Percentiles rank a stretch among this genome's conserved stretches.
Evolutionary conservation across 2,113 vertebrate species (phyloP).

Genomic region (Sprattus sprattus): DNA sequence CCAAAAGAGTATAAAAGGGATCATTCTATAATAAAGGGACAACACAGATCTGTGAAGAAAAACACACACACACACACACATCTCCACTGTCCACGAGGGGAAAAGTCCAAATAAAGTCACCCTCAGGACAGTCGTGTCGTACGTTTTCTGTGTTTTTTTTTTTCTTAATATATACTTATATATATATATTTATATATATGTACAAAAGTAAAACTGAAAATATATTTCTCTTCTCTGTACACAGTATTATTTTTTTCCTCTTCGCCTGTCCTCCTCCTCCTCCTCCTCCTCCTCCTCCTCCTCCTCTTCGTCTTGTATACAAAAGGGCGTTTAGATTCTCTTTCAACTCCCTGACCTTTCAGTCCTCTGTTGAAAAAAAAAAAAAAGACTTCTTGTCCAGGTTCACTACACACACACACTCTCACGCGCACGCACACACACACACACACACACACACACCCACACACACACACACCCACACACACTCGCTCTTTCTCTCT

Average conservation of each 20-base stretch:
- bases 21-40: slow-evolving; percentile 78
- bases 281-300: slow-evolving; percentile 55
- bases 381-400: slow-evolving; percentile 47
- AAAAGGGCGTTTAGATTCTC: slow-evolving; percentile 67
- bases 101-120: slow-evolving; percentile 86
- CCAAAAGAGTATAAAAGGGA: slow-evolving; percentile 77
- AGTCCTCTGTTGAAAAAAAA: slow-evolving; percentile 27
- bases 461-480: slow-evolving; percentile 12
- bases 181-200: background rate
- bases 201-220: slow-evolving; percentile 99
- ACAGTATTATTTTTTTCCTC: slow-evolving; percentile 75
- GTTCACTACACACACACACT: slow-evolving; percentile 33
- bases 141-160: slow-evolving; percentile 37
- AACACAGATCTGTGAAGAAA: slow-evolving; percentile 79
- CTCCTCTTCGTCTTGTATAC: slow-evolving; percentile 75
- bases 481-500: slow-evolving; percentile 32
- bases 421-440: background rate
- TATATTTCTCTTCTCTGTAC: slow-evolving; percentile 99
- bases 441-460: slow-evolving; percentile 15
- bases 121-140: slow-evolving; percentile 88
- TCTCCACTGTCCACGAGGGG: slow-evolving; percentile 86
- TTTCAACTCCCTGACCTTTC: slow-evolving; percentile 7
- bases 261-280: slow-evolving; percentile 56
- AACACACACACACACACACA: slow-evolving; percentile 63
- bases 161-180: background rate